Conservation (phyloP, 1,140 invertebrate species). For the Zaprionus davidi region DNA sequence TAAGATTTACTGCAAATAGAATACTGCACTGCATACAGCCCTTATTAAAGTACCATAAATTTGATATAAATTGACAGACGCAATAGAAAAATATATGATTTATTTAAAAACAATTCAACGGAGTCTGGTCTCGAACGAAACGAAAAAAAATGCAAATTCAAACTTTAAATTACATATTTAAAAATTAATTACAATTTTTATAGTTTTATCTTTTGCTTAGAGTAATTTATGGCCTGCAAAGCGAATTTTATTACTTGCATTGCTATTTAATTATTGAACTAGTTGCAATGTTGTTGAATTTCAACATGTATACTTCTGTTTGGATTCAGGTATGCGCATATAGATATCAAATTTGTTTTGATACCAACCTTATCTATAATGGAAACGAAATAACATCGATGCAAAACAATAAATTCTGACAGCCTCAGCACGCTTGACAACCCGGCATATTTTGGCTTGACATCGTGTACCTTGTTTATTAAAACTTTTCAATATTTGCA, state of each 20-base stretch:
- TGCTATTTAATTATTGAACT: background rate
- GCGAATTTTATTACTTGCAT: background rate
- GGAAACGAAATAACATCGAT: slow-evolving; percentile 11
- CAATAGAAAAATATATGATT: slow-evolving; percentile 4
- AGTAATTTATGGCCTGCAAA: background rate
- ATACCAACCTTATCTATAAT: slow-evolving; percentile 3
- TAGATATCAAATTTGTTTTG: slow-evolving; percentile 1
- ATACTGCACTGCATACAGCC: background rate
- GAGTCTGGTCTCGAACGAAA: background rate
- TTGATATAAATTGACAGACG: background rate
- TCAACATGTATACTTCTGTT: background rate
- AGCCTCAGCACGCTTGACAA: background rate
- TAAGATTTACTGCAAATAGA: background rate
- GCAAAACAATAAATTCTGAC: slow-evolving; percentile 10
- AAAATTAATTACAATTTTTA: slow-evolving; percentile 13
- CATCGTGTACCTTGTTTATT: slow-evolving; percentile 28
- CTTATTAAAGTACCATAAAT: background rate
- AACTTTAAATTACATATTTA: slow-evolving; percentile 8
- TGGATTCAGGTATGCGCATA: slow-evolving; percentile 1
- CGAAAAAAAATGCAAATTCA: background rate
- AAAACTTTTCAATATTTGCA: slow-evolving; percentile 42
- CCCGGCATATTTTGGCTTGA: slow-evolving; percentile 22
- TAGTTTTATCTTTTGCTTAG: slow-evolving; percentile 11
- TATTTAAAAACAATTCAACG: background rate
- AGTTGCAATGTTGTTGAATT: background rate